Percentiles rank a stretch among this genome's conserved stretches.
phyloP scores from a whole-genome alignment of 2,113 vertebrate genomes.

The Meriones unguiculatus region DNA sequence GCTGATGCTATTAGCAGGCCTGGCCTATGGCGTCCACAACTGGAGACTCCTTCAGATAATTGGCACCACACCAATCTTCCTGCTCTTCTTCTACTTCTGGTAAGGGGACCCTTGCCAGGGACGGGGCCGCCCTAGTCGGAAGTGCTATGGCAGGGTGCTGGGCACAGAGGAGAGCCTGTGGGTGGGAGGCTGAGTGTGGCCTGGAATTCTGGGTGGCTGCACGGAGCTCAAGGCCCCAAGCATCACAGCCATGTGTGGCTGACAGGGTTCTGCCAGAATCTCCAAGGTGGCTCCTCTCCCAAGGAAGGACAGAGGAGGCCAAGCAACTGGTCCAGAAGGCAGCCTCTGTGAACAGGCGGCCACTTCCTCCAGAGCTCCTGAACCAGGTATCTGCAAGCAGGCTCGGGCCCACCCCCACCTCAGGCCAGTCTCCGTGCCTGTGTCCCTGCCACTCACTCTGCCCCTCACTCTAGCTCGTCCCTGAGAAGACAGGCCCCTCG shows the following conservation, averaged over 20 bases:
- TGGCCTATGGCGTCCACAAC: conserved; percentile 89
- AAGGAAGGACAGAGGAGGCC: conserved; percentile 88
- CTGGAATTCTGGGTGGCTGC: background rate
- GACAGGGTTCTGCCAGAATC: conserved; percentile 93
- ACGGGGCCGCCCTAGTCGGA: accelerated
- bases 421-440: too few species aligned
- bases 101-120: conserved; percentile 75
- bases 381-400: conserved; percentile 84
- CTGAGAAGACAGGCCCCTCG: conserved; percentile 76
- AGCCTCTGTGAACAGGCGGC: conserved; percentile 87
- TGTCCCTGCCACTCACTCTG: background rate
- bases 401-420: background rate
- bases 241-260: background rate
- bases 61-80: conserved; percentile 84
- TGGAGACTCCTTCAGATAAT: conserved; percentile 93
- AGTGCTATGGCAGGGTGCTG: accelerated
- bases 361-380: conserved; percentile 85
- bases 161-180: too few species aligned
- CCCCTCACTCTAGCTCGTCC: conserved; percentile 81
- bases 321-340: conserved; percentile 89
- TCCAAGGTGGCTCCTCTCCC: conserved; percentile 92
- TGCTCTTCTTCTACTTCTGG: conserved; percentile 87
- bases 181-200: accelerated
- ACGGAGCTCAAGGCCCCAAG: background rate
- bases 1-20: conserved; percentile 89